These are phyloP conservation scores for Macaca fascicularis DNA, from an alignment of 2,113 vertebrate species.

Conservation along the genomic window DNA sequence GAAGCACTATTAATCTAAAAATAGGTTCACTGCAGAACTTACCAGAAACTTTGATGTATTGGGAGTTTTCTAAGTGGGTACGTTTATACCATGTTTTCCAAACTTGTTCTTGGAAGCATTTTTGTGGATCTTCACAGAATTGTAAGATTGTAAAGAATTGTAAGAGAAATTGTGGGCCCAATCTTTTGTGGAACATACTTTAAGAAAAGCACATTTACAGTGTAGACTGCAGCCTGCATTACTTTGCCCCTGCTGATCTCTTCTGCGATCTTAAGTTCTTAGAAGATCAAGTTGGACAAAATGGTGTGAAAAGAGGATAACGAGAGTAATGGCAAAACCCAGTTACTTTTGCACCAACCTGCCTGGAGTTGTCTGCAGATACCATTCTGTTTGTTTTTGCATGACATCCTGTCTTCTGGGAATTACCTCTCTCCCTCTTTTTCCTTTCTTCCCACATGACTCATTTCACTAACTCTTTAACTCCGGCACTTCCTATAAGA, in stretches of 20 bases:
- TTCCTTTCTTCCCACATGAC: too few relatives aligned
- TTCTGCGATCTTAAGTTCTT: too few relatives aligned
- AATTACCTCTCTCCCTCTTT: neutral
- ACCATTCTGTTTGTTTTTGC: neutral
- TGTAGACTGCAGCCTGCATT: neutral
- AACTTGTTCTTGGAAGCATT: neutral
- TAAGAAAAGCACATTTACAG: neutral
- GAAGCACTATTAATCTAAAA: neutral
- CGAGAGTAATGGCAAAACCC: too few relatives aligned
- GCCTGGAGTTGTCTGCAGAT: neutral
- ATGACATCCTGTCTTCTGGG: neutral
- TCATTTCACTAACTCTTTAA: neutral
- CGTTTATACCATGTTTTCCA: neutral
- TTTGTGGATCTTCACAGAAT: neutral
- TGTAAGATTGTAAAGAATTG: too few relatives aligned
- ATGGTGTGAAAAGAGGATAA: too few relatives aligned
- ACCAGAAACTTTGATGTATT: constrained; percentile 7
- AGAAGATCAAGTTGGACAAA: neutral
- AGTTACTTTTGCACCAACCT: too few relatives aligned
- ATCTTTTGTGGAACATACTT: neutral
- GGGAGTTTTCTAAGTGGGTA: neutral
- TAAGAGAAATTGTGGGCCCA: neutral
- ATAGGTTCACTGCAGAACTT: neutral
- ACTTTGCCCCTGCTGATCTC: neutral
- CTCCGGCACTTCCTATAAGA: neutral